A percentile compares a stretch with the other conserved stretches of the same genome.
Conservation (phyloP, 2,888 invertebrate species). For the Carcina quercana region DNA sequence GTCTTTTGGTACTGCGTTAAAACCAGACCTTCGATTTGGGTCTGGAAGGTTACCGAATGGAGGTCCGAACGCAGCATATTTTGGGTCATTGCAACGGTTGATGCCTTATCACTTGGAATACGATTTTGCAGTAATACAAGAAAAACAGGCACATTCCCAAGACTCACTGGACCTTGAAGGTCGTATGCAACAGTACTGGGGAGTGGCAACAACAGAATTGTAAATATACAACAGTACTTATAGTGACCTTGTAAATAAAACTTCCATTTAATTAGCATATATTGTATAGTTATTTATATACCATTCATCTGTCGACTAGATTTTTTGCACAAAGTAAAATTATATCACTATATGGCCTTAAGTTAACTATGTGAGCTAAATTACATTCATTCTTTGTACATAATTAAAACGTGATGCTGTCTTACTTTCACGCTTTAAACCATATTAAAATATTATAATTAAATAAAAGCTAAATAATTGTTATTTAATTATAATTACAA, state of each 20-base stretch:
- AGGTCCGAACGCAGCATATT: constrained; percentile 91
- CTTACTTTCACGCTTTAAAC: constrained; percentile 11
- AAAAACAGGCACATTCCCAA: constrained; percentile 77
- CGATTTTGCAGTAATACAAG: constrained; percentile 88
- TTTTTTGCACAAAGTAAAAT: constrained; percentile 67
- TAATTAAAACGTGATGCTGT: constrained; percentile 48
- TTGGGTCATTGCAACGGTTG: constrained; percentile 87
- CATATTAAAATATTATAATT: constrained; percentile 21
- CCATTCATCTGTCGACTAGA: constrained; percentile 70
- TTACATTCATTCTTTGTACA: constrained; percentile 41
- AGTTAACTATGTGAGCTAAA: constrained; percentile 42
- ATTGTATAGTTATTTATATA: constrained; percentile 50
- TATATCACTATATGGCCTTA: constrained; percentile 58
- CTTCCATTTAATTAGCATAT: constrained; percentile 46
- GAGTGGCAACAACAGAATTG: constrained; percentile 90
- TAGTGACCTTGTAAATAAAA: constrained; percentile 57
- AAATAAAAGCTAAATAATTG: constrained; percentile 5
- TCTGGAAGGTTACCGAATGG: constrained; percentile 78
- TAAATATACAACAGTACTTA: constrained; percentile 46
- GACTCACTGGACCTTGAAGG: constrained; percentile 88
- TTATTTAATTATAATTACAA: constrained; percentile 5
- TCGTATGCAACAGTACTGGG: constrained; percentile 94
- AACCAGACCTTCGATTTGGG: constrained; percentile 74
- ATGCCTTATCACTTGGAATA: constrained; percentile 89
- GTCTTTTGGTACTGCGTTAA: constrained; percentile 80